Base-by-base conservation (phyloP, 2,797 vertebrate genomes). In the Takifugu rubripes region DNA sequence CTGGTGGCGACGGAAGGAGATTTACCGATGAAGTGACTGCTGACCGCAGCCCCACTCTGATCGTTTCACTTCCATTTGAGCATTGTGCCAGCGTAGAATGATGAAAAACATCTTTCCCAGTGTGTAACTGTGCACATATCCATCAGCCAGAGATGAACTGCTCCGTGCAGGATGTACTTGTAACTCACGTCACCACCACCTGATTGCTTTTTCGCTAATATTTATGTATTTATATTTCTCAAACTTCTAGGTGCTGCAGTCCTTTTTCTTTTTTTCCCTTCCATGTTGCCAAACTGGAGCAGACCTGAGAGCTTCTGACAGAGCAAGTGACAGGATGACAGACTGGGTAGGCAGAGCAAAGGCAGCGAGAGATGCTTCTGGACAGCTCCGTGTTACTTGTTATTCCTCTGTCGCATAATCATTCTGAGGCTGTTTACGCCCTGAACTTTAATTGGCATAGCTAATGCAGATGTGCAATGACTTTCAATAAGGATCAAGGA, bases 401-500 rank as follows among this genome's bases (percentile, higher is more conserved):
- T 77, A 74, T 83, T 70, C 48, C 56, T 76, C 57, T 62, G 70
- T 76, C 79, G 81, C 66, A 73, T 81, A 79, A 85, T 81, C 63
- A 79, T 72, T 77, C 49, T 54, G 69, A 61, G 67, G 71, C 63
- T 82, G 76, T 80, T 88, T 83, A 77, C 60, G 66, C 64, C 59
- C 46, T 64, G 55, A 69, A 68, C 64, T 70, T 74, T 78, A 84
- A 84, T 77, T 85, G 80, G 70, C 68, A 66, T 65, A n/a, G 64
- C 69, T 74, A 48, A 51, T 75, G 79, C 59, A 69, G 56, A 79
- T 77, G 74, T 68, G 82, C 65, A 63, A 27, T 63, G 66, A 75
- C 79, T 84, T 75, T 78, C 69, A 78, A 78, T 62, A 70, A 72
- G 68, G 56, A 78, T 81, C 67, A 69, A 72, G 54, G 72, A 77